These are phyloP conservation scores for Drosophila repletoides DNA, from an alignment of 1,140 invertebrate genomes.

Conservation along the genomic window DNA sequence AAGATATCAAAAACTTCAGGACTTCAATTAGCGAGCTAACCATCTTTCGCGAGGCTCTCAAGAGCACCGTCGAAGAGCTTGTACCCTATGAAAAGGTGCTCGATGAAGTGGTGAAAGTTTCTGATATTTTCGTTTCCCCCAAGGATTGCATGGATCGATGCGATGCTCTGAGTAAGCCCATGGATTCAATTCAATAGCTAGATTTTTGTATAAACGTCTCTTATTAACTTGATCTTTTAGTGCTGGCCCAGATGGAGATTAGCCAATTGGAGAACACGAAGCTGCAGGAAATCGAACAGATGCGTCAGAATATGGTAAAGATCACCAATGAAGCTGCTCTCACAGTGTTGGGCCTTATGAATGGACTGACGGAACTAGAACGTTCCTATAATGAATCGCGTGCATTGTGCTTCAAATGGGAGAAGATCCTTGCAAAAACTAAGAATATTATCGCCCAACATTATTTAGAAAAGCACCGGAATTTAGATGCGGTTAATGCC, in stretches of 20 bases:
- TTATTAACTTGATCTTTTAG: slow-evolving; percentile 7
- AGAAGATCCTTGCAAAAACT: slow-evolving; percentile 61
- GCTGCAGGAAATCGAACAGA: slow-evolving; percentile 69
- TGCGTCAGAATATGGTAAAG: slow-evolving; percentile 74
- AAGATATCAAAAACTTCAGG: slow-evolving; percentile 56
- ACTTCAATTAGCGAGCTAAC: slow-evolving; percentile 59
- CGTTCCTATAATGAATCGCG: slow-evolving; percentile 61
- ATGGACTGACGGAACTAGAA: slow-evolving; percentile 68
- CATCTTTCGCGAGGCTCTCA: slow-evolving; percentile 63
- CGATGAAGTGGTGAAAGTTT: slow-evolving; percentile 67
- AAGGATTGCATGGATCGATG: slow-evolving; percentile 75
- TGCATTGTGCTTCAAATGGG: slow-evolving; percentile 62
- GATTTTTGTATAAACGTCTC: neutral
- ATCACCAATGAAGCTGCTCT: slow-evolving; percentile 73
- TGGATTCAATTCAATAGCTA: too few relatives aligned
- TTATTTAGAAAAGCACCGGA: slow-evolving; percentile 52
- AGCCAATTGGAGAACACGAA: slow-evolving; percentile 61
- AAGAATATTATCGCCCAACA: slow-evolving; percentile 53
- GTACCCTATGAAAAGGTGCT: slow-evolving; percentile 74
- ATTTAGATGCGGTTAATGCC: slow-evolving; percentile 49
- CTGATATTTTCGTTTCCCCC: slow-evolving; percentile 59
- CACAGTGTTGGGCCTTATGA: slow-evolving; percentile 73
- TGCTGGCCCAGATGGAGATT: slow-evolving; percentile 77
- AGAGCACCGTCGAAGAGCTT: slow-evolving; percentile 67
- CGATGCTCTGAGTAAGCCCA: slow-evolving; percentile 56